Percentiles rank a stretch among this genome's conserved stretches.
phyloP scores from a whole-genome alignment of 1,140 invertebrate species.

The Bombus confusus region DNA sequence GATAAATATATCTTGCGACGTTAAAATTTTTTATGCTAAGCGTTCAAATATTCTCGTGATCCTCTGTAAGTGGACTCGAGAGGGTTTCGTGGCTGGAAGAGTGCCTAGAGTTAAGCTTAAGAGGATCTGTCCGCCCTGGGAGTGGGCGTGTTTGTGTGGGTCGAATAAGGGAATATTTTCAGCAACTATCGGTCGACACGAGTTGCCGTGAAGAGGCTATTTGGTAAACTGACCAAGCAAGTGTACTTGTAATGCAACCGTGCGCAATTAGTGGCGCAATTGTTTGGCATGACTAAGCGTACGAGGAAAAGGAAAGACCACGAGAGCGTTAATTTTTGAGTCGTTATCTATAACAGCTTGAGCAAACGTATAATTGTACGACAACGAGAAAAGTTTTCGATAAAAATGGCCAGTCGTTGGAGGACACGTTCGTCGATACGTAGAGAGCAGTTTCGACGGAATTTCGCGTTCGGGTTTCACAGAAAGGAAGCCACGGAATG shows the following conservation, averaged over 20 bases:
- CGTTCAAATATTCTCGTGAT: neutral
- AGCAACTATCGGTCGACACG: neutral
- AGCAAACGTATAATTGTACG: too few relatives aligned
- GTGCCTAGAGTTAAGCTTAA: neutral
- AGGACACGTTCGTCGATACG: too few relatives aligned
- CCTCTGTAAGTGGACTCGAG: neutral
- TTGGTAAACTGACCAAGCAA: neutral
- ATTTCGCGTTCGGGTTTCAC: neutral
- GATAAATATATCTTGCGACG: too few relatives aligned
- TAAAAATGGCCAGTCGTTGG: too few relatives aligned
- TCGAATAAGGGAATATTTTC: neutral
- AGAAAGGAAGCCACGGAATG: neutral
- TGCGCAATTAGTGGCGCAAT: neutral
- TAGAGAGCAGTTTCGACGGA: neutral
- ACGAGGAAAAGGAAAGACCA: neutral
- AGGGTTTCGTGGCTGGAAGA: neutral
- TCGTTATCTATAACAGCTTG: neutral
- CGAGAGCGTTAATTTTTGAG: neutral
- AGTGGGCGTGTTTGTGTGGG: neutral
- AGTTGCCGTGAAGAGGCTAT: neutral
- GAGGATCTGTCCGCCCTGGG: neutral
- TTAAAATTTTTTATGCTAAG: neutral
- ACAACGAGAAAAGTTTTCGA: neutral
- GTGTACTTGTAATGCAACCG: neutral
- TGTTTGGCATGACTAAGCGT: conserved; percentile 10